Evolutionary conservation across 2,113 vertebrate species (phyloP).

Genomic region (Malurus melanocephalus): DNA sequence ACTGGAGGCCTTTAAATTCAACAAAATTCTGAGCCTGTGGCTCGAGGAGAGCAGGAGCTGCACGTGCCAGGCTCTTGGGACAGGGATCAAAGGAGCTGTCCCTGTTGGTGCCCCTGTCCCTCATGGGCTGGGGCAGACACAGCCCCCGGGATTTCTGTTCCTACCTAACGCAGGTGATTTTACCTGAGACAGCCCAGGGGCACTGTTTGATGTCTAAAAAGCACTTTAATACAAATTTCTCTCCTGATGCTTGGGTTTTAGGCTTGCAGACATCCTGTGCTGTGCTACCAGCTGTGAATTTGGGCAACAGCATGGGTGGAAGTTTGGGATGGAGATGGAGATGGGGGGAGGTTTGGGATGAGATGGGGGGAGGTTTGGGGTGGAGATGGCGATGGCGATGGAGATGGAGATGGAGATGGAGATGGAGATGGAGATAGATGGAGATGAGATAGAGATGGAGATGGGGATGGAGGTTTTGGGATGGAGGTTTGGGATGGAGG

Average conservation of each 20-base stretch:
- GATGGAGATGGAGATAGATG: no score
- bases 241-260: neutral
- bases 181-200: neutral
- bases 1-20: neutral
- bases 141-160: neutral
- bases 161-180: neutral
- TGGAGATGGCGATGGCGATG: no score
- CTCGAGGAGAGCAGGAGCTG: neutral
- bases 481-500: no score
- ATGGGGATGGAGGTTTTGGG: no score
- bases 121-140: neutral
- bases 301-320: neutral
- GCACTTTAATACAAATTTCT: neutral
- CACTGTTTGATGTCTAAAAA: neutral
- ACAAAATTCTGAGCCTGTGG: neutral
- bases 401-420: no score
- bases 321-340: no score
- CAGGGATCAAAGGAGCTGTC: neutral
- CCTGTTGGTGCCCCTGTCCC: neutral
- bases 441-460: no score
- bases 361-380: neutral
- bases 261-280: neutral
- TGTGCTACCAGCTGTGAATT: rapidly evolving
- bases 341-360: no score
- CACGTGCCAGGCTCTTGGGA: neutral